Evolutionary conservation across 2,113 vertebrate species (phyloP), one percentile per base, ranked within the genome.

Genomic region (Ancistrus triradiatus): DNA sequence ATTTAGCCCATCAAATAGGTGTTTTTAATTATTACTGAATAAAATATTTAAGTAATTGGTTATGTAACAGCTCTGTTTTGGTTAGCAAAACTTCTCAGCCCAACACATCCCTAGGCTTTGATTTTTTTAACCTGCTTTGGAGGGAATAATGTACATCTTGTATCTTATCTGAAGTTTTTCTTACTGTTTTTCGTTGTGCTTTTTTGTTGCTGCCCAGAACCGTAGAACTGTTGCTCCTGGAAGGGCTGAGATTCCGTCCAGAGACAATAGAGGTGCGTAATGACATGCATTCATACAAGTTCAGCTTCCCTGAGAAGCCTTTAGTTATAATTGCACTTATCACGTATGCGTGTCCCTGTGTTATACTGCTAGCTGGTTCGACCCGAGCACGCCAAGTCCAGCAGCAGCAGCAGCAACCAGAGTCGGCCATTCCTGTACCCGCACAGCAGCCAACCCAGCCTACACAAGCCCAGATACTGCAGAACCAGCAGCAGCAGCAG

Each of bases 261-360:
- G 90, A 85, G 95, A 97, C 72, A 95, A 93, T 64, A 91, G 92
- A 95, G 96, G 96, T 98, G 86, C 84, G 77, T 64, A n/a, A n/a
- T n/a, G n/a, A n/a, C n/a, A n/a, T n/a, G n/a, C n/a, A n/a, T n/a
- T n/a, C n/a, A n/a, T n/a, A n/a, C n/a, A n/a, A n/a, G n/a, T n/a
- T n/a, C n/a, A n/a, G n/a, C n/a, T n/a, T n/a, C n/a, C n/a, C n/a
- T n/a, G n/a, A n/a, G n/a, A n/a, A n/a, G n/a, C n/a, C n/a, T n/a
- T n/a, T n/a, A 31, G 3, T 7, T 31, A 31, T 31, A 31, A 31
- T 4, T 31, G 7, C 27, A 31, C 7, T 31, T 3, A 3, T 31
- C 27, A 31, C 3, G 7, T 31, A 28, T 27, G 28, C 13, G 24
- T 7, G 4, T 6, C 2, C 25, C 25, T 35, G 33, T 37, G 13